Conservation (phyloP, 2,113 vertebrate genomes). For the Apeltes quadracus region DNA sequence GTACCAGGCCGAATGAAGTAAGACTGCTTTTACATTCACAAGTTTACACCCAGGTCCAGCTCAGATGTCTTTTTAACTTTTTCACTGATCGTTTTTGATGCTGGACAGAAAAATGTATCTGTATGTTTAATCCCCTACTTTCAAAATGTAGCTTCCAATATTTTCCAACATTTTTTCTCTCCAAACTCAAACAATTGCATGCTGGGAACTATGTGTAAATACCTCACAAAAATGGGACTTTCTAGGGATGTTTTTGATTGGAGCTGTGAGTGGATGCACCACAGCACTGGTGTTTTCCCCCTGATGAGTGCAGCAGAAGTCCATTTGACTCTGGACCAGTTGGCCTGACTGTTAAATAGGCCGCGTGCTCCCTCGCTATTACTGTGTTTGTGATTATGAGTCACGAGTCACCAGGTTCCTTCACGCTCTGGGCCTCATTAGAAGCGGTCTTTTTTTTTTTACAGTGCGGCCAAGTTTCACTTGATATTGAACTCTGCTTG, state of each 20-base stretch:
- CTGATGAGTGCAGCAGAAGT: conserved; percentile 50
- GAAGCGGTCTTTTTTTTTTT: not conserved
- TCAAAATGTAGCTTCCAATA: not conserved
- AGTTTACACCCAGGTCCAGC: not conserved
- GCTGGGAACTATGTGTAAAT: not conserved
- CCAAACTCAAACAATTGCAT: not conserved
- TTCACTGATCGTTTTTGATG: no score
- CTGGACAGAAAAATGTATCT: no score
- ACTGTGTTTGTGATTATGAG: conserved; percentile 64
- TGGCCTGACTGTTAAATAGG: conserved; percentile 67
- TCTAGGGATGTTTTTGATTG: not conserved
- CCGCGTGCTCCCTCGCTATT: conserved; percentile 58
- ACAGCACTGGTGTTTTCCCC: conserved; percentile 27
- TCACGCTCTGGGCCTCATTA: conserved; percentile 25
- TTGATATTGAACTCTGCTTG: conserved; percentile 8
- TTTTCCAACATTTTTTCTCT: not conserved
- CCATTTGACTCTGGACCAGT: conserved; percentile 58
- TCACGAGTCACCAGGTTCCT: conserved; percentile 50
- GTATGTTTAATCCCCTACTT: not conserved
- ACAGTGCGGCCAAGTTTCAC: not conserved
- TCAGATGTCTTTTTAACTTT: not conserved
- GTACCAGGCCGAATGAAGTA: not conserved
- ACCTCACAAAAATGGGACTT: not conserved
- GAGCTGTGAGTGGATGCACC: conserved; percentile 1
- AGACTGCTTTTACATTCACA: not conserved